phyloP scores from a whole-genome alignment of 2,113 vertebrate genomes.

The Tachysurus vachellii region DNA sequence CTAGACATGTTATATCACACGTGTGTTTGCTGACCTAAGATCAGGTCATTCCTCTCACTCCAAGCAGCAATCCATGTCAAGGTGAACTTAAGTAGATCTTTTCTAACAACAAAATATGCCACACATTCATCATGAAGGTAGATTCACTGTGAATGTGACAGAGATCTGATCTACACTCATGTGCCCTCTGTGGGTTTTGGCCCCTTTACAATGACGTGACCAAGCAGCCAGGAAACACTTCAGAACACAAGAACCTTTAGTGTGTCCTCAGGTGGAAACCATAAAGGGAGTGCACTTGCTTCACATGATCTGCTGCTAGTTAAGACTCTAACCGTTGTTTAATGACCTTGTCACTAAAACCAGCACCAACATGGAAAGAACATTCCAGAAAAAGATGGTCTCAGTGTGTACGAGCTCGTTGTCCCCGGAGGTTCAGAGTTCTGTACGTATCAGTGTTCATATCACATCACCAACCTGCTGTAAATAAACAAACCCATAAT shows the following conservation, averaged over 20 bases:
- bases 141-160: neutral
- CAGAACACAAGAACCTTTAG: neutral
- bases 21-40: neutral
- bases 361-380: neutral
- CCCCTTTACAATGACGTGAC: neutral
- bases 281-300: neutral
- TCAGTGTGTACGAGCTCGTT: neutral
- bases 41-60: neutral
- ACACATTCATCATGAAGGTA: neutral
- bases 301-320: neutral
- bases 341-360: neutral
- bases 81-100: neutral
- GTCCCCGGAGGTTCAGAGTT: neutral
- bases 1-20: neutral
- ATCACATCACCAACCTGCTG: neutral
- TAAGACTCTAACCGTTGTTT: neutral
- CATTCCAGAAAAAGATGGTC: neutral
- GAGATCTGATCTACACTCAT: neutral
- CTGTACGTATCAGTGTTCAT: neutral
- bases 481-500: neutral
- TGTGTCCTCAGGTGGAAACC: neutral
- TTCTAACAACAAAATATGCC: neutral
- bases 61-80: neutral
- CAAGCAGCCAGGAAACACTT: neutral
- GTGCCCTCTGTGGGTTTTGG: neutral